Conservation (phyloP, 2,113 vertebrate species). For the Gadus macrocephalus region DNA sequence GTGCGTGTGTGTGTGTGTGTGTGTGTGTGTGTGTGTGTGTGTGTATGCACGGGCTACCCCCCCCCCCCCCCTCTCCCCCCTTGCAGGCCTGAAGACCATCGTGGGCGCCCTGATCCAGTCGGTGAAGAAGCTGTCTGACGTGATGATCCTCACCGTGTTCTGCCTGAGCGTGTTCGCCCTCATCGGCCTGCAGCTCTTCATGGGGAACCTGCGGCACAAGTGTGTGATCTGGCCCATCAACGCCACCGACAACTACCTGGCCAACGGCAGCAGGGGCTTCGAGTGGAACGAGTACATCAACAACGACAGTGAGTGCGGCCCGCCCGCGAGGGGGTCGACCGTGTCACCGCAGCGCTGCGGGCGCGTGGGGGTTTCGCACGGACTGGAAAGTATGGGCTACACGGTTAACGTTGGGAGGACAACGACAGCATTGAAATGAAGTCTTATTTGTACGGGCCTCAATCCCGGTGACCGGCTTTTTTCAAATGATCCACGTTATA, state of each 20-base stretch:
- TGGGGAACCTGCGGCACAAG: constrained; percentile 96
- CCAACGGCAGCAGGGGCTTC: constrained; percentile 87
- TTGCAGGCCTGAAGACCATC: constrained; percentile 95
- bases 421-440: too few species aligned
- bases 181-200: constrained; percentile 97
- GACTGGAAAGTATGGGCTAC: too few species aligned
- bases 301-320: constrained; percentile 85
- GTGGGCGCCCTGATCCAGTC: constrained; percentile 98
- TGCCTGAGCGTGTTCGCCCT: constrained; percentile 98
- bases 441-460: too few species aligned
- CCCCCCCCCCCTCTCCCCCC: constrained; percentile 38
- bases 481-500: too few species aligned
- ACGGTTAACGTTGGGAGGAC: too few species aligned
- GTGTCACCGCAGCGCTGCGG: too few species aligned
- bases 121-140: constrained; percentile 98
- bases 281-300: constrained; percentile 95
- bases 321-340: neutral
- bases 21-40: too few species aligned
- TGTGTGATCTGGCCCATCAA: constrained; percentile 96
- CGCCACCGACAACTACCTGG: constrained; percentile 75
- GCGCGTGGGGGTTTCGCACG: too few species aligned
- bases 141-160: constrained; percentile 99
- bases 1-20: constrained; percentile 39
- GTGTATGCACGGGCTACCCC: too few species aligned
- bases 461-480: too few species aligned